Conservation (phyloP, 2,888 invertebrate species). For the Trissoscelio sp. region DNA sequence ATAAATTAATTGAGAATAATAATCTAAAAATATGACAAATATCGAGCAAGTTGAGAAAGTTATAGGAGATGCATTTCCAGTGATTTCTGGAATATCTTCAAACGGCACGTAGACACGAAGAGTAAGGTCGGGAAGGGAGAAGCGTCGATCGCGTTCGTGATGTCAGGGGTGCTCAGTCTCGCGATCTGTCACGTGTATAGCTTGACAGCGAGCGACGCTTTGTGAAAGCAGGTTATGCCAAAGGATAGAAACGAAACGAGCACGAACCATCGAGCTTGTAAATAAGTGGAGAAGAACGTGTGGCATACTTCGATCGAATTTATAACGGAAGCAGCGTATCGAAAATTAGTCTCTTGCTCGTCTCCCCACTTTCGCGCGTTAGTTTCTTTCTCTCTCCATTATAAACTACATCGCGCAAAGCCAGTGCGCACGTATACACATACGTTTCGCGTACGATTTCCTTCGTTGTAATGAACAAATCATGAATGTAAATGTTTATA, state of each 20-base stretch:
- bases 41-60: constrained; percentile 35
- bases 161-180: constrained; percentile 75
- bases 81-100: constrained; percentile 63
- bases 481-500: constrained; percentile 22
- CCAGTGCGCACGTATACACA: constrained; percentile 59
- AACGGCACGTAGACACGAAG: constrained; percentile 59
- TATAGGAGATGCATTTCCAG: constrained; percentile 53
- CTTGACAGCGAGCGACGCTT: constrained; percentile 67
- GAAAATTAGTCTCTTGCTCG: constrained; percentile 71
- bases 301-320: constrained; percentile 75
- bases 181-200: constrained; percentile 73
- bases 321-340: constrained; percentile 74
- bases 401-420: constrained; percentile 61
- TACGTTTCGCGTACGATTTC: constrained; percentile 48
- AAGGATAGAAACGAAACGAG: constrained; percentile 68
- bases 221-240: constrained; percentile 70
- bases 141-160: constrained; percentile 68
- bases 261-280: constrained; percentile 69
- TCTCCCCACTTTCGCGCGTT: constrained; percentile 65
- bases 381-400: constrained; percentile 60
- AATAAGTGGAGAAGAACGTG: constrained; percentile 71
- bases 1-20: too few relatives aligned
- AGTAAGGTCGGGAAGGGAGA: constrained; percentile 61
- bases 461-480: constrained; percentile 46
- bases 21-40: constrained; percentile 29